phyloP scores from a whole-genome alignment of 2,888 invertebrate genomes.

The Smittia sp. region DNA sequence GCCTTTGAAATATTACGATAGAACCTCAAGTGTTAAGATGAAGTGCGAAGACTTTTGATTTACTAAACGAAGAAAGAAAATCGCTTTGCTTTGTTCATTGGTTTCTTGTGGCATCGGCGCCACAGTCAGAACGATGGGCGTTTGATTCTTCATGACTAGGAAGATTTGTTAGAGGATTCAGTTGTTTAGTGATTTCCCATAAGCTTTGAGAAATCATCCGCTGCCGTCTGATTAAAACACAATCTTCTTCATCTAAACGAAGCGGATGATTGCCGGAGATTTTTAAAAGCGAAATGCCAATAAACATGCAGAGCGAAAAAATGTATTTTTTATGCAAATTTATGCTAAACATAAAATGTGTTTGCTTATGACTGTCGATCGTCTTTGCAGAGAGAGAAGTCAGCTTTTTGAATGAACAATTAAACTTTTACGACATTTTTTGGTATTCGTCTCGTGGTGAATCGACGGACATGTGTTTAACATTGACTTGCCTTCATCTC shows the following conservation, averaged over 20 bases:
- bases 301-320: constrained; percentile 19
- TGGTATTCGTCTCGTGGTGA: background rate
- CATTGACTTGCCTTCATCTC: background rate
- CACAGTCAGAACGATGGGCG: background rate
- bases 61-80: background rate
- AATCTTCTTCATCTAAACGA: background rate
- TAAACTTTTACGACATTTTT: constrained; percentile 9
- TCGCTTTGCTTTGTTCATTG: background rate
- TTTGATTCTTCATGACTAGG: background rate
- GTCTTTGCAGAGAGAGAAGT: background rate
- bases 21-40: constrained; percentile 22
- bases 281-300: constrained; percentile 13
- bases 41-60: constrained; percentile 16
- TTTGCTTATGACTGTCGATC: background rate
- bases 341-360: background rate
- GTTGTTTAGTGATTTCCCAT: background rate
- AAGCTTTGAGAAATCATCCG: background rate
- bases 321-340: constrained; percentile 18
- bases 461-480: constrained; percentile 7
- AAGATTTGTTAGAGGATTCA: constrained; percentile 2
- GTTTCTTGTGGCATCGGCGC: constrained; percentile 13
- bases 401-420: background rate
- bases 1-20: background rate
- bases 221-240: background rate
- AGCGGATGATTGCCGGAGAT: constrained; percentile 12